Evolutionary conservation across 2,113 vertebrate genomes (phyloP).

Genomic region (Acrocephalus arundinaceus): DNA sequence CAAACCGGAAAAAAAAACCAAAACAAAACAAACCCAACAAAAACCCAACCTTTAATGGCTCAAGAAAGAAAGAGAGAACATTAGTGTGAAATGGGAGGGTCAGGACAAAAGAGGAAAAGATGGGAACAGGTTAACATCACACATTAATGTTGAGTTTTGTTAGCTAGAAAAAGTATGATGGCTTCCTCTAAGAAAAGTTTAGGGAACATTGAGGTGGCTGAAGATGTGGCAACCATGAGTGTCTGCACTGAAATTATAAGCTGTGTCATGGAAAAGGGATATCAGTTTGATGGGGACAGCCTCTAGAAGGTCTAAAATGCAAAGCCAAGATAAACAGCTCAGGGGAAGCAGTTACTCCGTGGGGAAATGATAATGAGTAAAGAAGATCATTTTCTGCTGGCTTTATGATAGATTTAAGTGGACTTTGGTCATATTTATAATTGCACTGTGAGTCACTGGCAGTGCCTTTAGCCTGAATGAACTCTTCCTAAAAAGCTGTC

Average conservation of each 20-base stretch:
- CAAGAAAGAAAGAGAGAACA: not conserved
- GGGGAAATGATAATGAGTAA: not conserved
- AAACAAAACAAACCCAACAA: too few relatives aligned
- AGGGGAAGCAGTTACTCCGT: not conserved
- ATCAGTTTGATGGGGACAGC: not conserved
- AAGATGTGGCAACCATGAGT: not conserved
- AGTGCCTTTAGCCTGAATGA: not conserved
- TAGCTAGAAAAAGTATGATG: not conserved
- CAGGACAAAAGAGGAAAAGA: not conserved
- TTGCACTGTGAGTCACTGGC: rapidly evolving
- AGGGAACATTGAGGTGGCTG: not conserved
- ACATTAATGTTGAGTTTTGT: not conserved
- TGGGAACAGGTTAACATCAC: too few relatives aligned
- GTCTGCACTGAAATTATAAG: not conserved
- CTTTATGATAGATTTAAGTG: not conserved
- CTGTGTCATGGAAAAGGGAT: not conserved
- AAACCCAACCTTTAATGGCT: not conserved
- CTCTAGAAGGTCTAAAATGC: not conserved
- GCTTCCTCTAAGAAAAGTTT: not conserved
- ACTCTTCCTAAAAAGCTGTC: not conserved
- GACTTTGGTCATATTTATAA: not conserved
- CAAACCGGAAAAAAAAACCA: not conserved
- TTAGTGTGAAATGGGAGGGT: not conserved
- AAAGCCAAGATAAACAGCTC: not conserved
- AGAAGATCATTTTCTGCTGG: not conserved